A percentile compares a stretch with the other conserved stretches of the same genome.
Conservation (phyloP, 2,797 vertebrate genomes). For the Sternarchorhynchus goeldii region DNA sequence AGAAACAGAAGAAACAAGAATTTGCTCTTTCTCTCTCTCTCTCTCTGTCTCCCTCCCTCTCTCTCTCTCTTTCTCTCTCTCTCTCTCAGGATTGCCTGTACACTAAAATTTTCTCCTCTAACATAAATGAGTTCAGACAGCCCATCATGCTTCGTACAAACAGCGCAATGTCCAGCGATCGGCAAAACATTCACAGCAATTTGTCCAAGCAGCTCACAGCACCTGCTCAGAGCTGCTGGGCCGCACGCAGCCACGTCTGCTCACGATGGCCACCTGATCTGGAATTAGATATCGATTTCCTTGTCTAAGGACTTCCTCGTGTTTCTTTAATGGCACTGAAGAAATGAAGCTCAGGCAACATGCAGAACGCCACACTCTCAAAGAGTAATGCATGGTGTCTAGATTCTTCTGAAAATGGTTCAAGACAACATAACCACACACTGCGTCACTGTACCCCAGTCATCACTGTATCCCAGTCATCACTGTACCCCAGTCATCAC, state of each 20-base stretch:
- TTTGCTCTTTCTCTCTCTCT: neutral
- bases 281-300: constrained; percentile 64
- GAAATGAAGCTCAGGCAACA: constrained; percentile 31
- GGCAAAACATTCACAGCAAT: constrained; percentile 51
- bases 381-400: too few relatives aligned
- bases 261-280: constrained; percentile 35
- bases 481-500: too few relatives aligned
- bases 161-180: constrained; percentile 46
- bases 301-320: constrained; percentile 36
- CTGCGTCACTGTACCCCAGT: too few relatives aligned
- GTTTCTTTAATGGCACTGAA: constrained; percentile 29
- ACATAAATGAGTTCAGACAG: constrained; percentile 51
- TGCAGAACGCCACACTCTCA: constrained; percentile 36
- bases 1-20: neutral
- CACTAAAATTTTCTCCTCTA: constrained; percentile 37
- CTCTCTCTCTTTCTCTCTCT: constrained; percentile 10
- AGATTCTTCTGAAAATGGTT: too few relatives aligned
- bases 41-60: neutral
- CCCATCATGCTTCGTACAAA: constrained; percentile 47
- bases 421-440: too few relatives aligned
- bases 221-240: constrained; percentile 56
- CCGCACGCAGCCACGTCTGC: constrained; percentile 39
- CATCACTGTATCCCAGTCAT: too few relatives aligned
- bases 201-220: constrained; percentile 55
- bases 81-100: neutral